Evolutionary conservation across 2,888 invertebrate genomes (phyloP).

Genomic region (Drosophila barbarae): DNA sequence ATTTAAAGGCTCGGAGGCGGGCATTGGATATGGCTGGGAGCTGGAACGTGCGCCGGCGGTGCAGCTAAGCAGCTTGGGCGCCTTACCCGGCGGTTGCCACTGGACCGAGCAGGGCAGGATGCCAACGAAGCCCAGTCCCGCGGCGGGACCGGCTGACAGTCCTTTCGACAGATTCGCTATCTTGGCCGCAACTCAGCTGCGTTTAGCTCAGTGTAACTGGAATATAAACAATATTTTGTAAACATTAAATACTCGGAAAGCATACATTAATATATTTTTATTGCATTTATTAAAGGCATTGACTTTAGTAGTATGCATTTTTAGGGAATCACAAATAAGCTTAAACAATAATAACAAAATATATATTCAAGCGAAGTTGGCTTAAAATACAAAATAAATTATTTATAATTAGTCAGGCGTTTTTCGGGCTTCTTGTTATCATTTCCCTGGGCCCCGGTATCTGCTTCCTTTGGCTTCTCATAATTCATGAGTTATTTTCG

Average conservation of each 20-base stretch:
- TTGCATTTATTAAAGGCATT: not conserved
- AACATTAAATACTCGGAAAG: not conserved
- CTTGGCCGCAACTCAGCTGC: conserved; percentile 53
- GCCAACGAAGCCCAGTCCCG: conserved; percentile 78
- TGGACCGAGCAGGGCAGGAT: conserved; percentile 77
- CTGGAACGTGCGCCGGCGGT: conserved; percentile 54
- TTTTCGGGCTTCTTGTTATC: conserved; percentile 12
- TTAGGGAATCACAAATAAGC: not conserved
- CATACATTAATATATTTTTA: not conserved
- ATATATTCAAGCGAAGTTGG: not conserved
- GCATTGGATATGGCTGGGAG: conserved; percentile 70
- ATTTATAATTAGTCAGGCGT: conserved; percentile 41
- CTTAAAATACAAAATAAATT: conserved; percentile 30
- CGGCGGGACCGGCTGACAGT: conserved; percentile 69
- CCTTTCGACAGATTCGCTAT: conserved; percentile 63
- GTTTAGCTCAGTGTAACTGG: conserved; percentile 17
- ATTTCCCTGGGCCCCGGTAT: conserved; percentile 1
- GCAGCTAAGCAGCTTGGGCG: conserved; percentile 66
- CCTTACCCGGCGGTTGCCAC: conserved; percentile 74
- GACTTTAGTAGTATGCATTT: no score
- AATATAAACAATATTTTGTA: conserved; percentile 10
- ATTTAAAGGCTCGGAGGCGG: conserved; percentile 1
- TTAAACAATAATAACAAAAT: not conserved
- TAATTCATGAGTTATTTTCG: conserved; percentile 52
- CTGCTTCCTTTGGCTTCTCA: conserved; percentile 14